phyloP scores from a whole-genome alignment of 2,888 invertebrate species.

The Rotaria magnacalcarata region DNA sequence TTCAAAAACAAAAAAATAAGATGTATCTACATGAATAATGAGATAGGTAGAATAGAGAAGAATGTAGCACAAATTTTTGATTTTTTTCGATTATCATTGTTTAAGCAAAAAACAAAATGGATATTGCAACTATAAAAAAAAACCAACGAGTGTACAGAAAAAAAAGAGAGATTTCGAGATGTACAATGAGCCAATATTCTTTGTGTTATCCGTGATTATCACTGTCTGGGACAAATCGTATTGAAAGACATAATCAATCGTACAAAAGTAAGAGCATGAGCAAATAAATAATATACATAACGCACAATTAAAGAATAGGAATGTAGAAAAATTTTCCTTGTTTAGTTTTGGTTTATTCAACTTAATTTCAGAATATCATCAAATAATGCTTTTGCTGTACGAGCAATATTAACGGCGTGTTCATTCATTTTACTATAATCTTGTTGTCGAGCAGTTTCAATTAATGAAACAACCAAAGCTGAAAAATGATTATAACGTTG shows the following conservation, averaged over 20 bases:
- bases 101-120: not conserved
- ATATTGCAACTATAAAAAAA: not conserved
- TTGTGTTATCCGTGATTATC: not conserved
- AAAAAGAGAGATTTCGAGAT: not conserved
- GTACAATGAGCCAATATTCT: not conserved
- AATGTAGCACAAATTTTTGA: not conserved
- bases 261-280: not conserved
- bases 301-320: not conserved
- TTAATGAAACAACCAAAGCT: slow-evolving; percentile 4
- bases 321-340: not conserved
- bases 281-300: not conserved
- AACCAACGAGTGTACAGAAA: not conserved
- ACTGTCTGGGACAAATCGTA: not conserved
- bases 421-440: slow-evolving; percentile 27
- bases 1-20: not conserved
- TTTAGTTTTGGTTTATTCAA: not conserved
- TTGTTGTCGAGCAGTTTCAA: slow-evolving; percentile 24
- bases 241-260: not conserved
- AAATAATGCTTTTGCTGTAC: slow-evolving; percentile 25
- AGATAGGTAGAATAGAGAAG: not conserved
- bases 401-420: slow-evolving; percentile 15
- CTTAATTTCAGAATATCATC: slow-evolving; percentile 31
- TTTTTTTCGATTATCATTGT: not conserved
- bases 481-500: slow-evolving; percentile 32
- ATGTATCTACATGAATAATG: not conserved